A percentile compares a stretch with the other conserved stretches of the same genome.
Evolutionary conservation across 2,888 invertebrate species (phyloP).

Genomic region (Plebejus melissa): DNA sequence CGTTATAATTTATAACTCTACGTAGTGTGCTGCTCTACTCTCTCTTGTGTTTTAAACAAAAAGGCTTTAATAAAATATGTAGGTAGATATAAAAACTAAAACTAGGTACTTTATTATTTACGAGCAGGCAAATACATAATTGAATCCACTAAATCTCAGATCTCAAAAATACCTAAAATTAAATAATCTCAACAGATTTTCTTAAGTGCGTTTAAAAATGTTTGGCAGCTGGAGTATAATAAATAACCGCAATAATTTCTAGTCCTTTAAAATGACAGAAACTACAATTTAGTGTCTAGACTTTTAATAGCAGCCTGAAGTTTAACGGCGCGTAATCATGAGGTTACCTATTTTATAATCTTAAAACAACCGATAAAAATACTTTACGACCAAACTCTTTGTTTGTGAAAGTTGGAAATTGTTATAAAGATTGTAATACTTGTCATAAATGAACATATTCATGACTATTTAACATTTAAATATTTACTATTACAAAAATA

Average conservation of each 20-base stretch:
- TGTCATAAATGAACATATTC: not conserved
- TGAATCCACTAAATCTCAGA: not conserved
- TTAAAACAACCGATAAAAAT: slow-evolving; percentile 17
- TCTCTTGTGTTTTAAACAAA: no score
- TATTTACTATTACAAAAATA: no score
- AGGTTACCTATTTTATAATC: slow-evolving; percentile 19
- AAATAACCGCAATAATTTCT: not conserved
- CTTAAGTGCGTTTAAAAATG: not conserved
- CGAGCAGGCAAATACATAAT: not conserved
- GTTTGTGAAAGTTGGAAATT: not conserved
- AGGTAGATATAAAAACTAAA: not conserved
- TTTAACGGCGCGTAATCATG: slow-evolving; percentile 13
- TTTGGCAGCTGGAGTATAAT: not conserved
- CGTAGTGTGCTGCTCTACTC: no score
- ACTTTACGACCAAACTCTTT: slow-evolving; percentile 15
- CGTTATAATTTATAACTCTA: no score
- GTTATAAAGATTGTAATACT: not conserved
- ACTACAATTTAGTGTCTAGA: slow-evolving; percentile 19
- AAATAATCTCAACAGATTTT: not conserved
- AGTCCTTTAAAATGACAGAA: slow-evolving; percentile 3
- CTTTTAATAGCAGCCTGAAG: slow-evolving; percentile 1
- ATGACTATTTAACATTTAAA: not conserved
- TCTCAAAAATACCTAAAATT: not conserved
- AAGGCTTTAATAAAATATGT: no score
- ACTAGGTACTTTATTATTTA: not conserved